Evolutionary conservation across 1,140 invertebrate genomes (phyloP).

Genomic region (Cyclargus thomasi): DNA sequence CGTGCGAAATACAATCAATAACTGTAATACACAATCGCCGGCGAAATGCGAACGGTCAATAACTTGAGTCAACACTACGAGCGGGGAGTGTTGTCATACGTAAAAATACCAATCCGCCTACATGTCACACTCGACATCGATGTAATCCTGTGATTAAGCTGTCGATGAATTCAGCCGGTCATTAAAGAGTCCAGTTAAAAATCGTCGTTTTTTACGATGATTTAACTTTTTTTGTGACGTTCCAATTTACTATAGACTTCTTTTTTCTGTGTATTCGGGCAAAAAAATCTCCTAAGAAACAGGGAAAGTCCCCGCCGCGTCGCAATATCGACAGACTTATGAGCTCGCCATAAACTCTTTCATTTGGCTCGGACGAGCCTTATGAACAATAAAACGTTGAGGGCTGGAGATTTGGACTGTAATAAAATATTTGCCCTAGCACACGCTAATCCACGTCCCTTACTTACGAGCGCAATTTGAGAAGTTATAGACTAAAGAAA

Average conservation of each 20-base stretch:
- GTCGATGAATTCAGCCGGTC: neutral
- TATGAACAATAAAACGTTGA: constrained; percentile 74
- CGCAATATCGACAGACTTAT: constrained; percentile 64
- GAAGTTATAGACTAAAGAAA: constrained; percentile 52
- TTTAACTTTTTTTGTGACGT: constrained; percentile 1
- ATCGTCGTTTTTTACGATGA: neutral
- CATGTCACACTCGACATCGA: neutral
- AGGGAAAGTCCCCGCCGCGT: constrained; percentile 32
- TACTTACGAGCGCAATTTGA: constrained; percentile 69
- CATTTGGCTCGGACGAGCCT: constrained; percentile 72
- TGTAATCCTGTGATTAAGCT: neutral
- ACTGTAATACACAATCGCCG: constrained; percentile 70
- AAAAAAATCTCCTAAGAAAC: constrained; percentile 31
- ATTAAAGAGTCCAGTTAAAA: neutral
- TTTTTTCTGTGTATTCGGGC: neutral
- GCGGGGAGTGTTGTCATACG: constrained; percentile 44
- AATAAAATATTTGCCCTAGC: constrained; percentile 74
- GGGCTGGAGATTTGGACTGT: constrained; percentile 72
- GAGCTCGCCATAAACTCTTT: constrained; percentile 71
- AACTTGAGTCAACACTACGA: constrained; percentile 65
- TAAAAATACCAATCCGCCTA: constrained; percentile 22
- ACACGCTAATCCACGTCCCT: constrained; percentile 68
- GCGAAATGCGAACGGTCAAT: constrained; percentile 65
- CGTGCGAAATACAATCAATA: constrained; percentile 69
- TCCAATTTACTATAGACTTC: neutral